Base-by-base conservation (phyloP, 2,113 vertebrate genomes). In the Scolopax mira region DNA sequence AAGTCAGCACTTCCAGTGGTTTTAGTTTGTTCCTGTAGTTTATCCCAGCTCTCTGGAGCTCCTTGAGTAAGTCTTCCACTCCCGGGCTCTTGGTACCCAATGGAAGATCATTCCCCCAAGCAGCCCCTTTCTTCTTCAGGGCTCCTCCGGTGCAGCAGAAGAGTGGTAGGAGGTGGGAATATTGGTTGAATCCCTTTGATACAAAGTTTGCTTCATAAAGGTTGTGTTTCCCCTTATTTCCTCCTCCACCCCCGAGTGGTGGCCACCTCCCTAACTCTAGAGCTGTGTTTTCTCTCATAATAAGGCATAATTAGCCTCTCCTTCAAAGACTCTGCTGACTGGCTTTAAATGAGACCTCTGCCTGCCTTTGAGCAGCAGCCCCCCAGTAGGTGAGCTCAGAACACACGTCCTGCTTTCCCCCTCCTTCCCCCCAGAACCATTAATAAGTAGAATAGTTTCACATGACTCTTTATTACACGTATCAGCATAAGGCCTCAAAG, bases 21-120 rank as follows among this genome's bases (percentile, higher is more conserved):
- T 91, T 80, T 3, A 12, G 55, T 96, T 94, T 87, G 67, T 95
- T 94, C 73, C 69, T 64, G 24, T 39, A 72, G 58, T 31, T 95
- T 35, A 7, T 74, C 74, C 42, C 67, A 70, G 48, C 58, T 79
- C 66, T 46, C 2, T 51, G n/a, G 79, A 64, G 79, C 19, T 72
- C 25, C 62, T 62, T 0, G 0, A 62, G 14, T 30, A 62, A 89
- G 60, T 39, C 17, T 49, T 55, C 13, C 1, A 1, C 28, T 46
- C 37, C 49, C 54, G 52, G 33, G 70, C n/a, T 94, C 31, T 30
- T 31, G 58, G 62, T n/a, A 33, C n/a, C 58, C 46, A 31, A 7
- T 0, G 9, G 54, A 79, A 88, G 46, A 41, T 42, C 22, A 8
- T 80, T 54, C 27, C 33, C 18, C 58, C 58, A 70, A 3, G 0